Percentiles rank a stretch among this genome's conserved stretches.
These are phyloP conservation scores for Pachyuromys duprasi DNA, from an alignment of 2,797 vertebrate genomes.

Conservation along the genomic window DNA sequence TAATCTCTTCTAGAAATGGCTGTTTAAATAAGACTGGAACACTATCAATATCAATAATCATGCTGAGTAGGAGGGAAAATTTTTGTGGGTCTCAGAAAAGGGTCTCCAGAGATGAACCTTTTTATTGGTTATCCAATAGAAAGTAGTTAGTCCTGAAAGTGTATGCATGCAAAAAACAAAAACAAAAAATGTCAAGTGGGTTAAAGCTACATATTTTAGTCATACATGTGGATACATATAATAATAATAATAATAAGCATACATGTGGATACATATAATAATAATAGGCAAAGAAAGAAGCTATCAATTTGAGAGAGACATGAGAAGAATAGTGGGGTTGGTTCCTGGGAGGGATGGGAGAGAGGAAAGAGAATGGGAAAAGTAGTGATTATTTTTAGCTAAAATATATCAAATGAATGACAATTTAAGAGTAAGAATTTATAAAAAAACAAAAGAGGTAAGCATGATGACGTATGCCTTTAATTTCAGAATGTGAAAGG, in stretches of 20 bases:
- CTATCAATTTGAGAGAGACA: neutral
- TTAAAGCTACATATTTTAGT: neutral
- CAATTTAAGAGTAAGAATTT: neutral
- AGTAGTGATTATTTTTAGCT: neutral
- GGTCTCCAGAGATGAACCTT: neutral
- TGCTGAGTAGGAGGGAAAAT: neutral
- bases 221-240: neutral
- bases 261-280: neutral
- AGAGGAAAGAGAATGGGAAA: neutral
- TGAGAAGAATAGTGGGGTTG: neutral
- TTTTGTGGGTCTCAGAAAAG: neutral
- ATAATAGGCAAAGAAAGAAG: neutral
- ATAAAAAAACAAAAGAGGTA: neutral
- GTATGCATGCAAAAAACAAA: neutral
- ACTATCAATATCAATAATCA: neutral
- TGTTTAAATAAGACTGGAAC: neutral
- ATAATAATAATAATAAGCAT: neutral
- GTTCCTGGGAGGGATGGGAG: neutral
- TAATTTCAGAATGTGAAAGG: neutral
- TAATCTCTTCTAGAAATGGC: neutral
- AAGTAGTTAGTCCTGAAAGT: neutral
- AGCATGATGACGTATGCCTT: neutral
- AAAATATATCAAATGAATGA: neutral
- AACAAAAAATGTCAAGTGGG: neutral
- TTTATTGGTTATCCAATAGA: neutral